Evolutionary conservation across 2,113 vertebrate species (phyloP).

Genomic region (Naja naja): DNA sequence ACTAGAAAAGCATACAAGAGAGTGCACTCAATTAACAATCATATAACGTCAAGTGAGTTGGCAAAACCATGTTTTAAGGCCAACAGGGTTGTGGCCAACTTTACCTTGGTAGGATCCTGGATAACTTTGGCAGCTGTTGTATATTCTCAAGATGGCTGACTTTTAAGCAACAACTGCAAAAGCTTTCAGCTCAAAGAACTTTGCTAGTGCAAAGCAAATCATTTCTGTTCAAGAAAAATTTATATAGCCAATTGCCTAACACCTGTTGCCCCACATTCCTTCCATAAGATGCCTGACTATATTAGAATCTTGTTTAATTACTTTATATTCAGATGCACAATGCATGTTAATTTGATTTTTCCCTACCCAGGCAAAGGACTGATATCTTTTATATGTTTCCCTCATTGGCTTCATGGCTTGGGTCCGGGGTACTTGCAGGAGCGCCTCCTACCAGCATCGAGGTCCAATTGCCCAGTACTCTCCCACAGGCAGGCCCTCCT

Average conservation of each 20-base stretch:
- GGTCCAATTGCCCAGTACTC: no score
- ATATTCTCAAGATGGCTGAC: neutral
- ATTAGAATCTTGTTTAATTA: neutral
- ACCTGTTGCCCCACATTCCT: neutral
- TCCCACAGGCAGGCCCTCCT: no score
- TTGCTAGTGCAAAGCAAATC: neutral
- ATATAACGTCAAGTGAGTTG: neutral
- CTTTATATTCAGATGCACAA: neutral
- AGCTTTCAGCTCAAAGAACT: neutral
- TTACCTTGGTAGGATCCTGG: neutral
- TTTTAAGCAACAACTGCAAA: slow-evolving; percentile 15
- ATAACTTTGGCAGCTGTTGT: neutral
- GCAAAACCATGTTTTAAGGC: neutral
- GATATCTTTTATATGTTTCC: neutral
- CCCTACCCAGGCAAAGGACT: neutral
- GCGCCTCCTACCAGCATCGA: no score
- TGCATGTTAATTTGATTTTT: neutral
- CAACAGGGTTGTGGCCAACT: neutral
- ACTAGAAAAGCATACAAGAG: neutral
- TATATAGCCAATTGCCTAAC: neutral
- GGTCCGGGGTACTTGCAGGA: no score
- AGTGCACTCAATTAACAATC: neutral
- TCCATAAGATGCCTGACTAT: neutral
- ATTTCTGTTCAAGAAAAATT: slow-evolving; percentile 1
- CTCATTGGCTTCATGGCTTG: no score